These are phyloP conservation scores for Bimastos eiseni DNA, from an alignment of 2,888 invertebrate genomes.

Conservation along the genomic window DNA sequence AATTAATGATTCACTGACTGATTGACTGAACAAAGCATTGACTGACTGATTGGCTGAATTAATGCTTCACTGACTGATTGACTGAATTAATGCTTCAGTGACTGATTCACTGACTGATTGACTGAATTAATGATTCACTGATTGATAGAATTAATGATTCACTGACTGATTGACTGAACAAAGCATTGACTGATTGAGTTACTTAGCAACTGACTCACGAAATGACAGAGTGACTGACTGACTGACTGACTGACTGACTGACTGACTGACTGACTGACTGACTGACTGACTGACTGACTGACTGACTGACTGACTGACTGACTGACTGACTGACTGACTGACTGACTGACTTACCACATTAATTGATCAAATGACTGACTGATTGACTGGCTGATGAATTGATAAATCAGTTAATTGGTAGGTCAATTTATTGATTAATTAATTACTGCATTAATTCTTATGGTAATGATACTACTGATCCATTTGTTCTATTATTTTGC, in stretches of 20 bases:
- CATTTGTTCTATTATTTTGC: no score
- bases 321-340: slow-evolving; percentile 3
- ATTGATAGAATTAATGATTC: no score
- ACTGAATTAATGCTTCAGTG: background rate
- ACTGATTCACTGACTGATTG: background rate
- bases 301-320: slow-evolving; percentile 16
- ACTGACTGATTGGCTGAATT: background rate
- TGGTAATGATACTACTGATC: no score
- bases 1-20: background rate
- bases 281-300: slow-evolving; percentile 16
- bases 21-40: background rate
- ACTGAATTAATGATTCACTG: background rate
- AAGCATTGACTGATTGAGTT: no score
- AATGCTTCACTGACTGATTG: background rate
- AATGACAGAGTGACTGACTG: background rate
- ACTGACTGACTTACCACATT: background rate
- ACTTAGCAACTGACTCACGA: no score
- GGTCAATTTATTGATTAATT: background rate
- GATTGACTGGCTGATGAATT: no score
- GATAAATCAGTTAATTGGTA: no score
- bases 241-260: slow-evolving; percentile 16
- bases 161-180: no score
- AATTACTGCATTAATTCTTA: background rate
- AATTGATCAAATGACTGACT: no score
- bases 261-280: background rate